Evolutionary conservation across 2,888 invertebrate species (phyloP), one percentile per base, ranked within the genome.

Genomic region (Brassicogethes aeneus): DNA sequence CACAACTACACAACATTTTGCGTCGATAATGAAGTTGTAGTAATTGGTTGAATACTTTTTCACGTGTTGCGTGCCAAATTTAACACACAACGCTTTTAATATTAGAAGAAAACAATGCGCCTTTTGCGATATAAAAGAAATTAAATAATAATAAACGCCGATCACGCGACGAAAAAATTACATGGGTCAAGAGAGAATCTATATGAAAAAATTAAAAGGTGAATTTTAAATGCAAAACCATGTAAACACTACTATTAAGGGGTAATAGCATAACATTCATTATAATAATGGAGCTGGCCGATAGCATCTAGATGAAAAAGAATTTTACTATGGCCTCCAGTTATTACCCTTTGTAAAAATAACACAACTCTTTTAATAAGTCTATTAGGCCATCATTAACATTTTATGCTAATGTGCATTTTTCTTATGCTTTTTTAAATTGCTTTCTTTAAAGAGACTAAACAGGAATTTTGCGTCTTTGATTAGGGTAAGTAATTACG

Each of bases 91-190:
- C 43, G 44, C 38, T n/a, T n/a, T 48, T 47, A 45, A 50, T 48
- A 52, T 52, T 49, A 51, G 43, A 50, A n/a, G 46, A 48, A 48
- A 53, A 54, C 49, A 49, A 48, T 45, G 44, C 45, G 46, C 42
- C 44, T 46, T 50, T 48, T 37, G 43, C 46, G 48, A 52, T 52
- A 54, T 45, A 46, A 46, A 50, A 48, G 47, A 48, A 52, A 53
- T 54, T 53, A 51, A 53, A 54, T 51, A 53, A 49, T 54, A 53
- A 54, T 54, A 44, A 46, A 46, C 42, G 38, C 42, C 31, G 35
- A 16, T 34, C 44, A 42, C 41, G 41, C 52, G 48, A 47, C 42
- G 48, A 40, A 45, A 16, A 40, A 40, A n/a, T 37, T 35, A 23
- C 23, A 23, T 5, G 23, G 23, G 23, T 5, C 23, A 5, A 23